phyloP scores from a whole-genome alignment of 2,888 invertebrate species.

The Allygus modestus region DNA sequence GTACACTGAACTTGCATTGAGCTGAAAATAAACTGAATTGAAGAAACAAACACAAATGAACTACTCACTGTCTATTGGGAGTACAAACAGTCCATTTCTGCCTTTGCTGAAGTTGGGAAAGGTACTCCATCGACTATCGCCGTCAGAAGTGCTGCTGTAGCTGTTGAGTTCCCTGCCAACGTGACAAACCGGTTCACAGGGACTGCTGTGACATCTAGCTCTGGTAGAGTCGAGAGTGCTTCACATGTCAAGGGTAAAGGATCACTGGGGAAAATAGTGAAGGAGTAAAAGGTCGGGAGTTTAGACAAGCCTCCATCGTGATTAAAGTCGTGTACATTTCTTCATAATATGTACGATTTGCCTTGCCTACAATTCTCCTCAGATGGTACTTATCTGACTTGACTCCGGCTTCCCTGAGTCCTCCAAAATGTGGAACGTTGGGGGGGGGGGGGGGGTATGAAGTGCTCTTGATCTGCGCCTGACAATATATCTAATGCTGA shows the following conservation, averaged over 20 bases:
- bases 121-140: conserved; percentile 70
- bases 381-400: conserved; percentile 72
- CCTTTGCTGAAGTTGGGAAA: conserved; percentile 66
- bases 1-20: too few relatives aligned
- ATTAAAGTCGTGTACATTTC: conserved; percentile 70
- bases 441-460: conserved; percentile 71
- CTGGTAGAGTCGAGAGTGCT: not conserved
- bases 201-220: not conserved
- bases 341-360: conserved; percentile 70
- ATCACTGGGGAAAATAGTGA: not conserved
- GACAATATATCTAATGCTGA: too few relatives aligned
- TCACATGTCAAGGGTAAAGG: conserved; percentile 38
- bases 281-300: conserved; percentile 40
- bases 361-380: conserved; percentile 67
- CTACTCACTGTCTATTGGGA: too few relatives aligned
- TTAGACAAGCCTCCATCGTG: conserved; percentile 38
- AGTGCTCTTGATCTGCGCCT: conserved; percentile 69
- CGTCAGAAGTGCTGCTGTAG: conserved; percentile 68
- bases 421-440: conserved; percentile 72
- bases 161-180: conserved; percentile 69
- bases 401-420: conserved; percentile 72
- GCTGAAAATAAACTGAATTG: too few relatives aligned
- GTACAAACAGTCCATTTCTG: too few relatives aligned
- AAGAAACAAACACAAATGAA: too few relatives aligned
- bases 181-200: not conserved